Evolutionary conservation across 1,140 invertebrate genomes (phyloP), one percentile per base, ranked within the genome.

Genomic region (Polypedilum pembai): DNA sequence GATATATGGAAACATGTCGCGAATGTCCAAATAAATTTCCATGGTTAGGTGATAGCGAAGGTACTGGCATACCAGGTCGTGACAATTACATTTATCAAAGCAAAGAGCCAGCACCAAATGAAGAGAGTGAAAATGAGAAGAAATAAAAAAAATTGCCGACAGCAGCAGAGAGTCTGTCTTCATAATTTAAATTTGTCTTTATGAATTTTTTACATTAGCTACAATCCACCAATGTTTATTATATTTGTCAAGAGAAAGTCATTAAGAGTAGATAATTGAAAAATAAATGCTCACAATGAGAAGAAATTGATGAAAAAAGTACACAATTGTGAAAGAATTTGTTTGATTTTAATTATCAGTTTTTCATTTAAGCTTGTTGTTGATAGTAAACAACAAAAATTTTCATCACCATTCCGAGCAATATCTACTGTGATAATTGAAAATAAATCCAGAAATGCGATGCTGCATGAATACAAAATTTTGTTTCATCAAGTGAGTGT

Each of bases 1-100:
- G 93, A 79, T 95, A 96, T 80, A 88, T 96, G 87, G 90, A 93
- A 80, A 94, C 94, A 1, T 96, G 94, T 80, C 86, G 83, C 73
- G 91, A 93, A 75, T 96, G 94, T 80, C 94, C 94, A 33, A 91
- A 90, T 75, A 90, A 90, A 12, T 73, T 93, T 82, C 92, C 92
- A 5, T 94, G 92, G 93, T 80, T 93, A 12, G 92, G 92, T 41
- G 93, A 95, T 82, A 89, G 92, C 1, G 90, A 89, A 79, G 94
- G 94, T 76, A 90, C 91, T 73, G 92, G 92, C 5, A 87, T 91
- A 75, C 84, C 87, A 63, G 89, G 89, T 65, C 89, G 86, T 76
- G 92, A 94, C 77, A 92, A 91, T 81, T 95, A 94, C 78, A 89
- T 90, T n/a, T 80, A 78, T 69, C 65, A 69, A 10, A 21, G 65